Evolutionary conservation across 2,797 vertebrate genomes (phyloP).

Genomic region (Schizothorax lantsangensis): DNA sequence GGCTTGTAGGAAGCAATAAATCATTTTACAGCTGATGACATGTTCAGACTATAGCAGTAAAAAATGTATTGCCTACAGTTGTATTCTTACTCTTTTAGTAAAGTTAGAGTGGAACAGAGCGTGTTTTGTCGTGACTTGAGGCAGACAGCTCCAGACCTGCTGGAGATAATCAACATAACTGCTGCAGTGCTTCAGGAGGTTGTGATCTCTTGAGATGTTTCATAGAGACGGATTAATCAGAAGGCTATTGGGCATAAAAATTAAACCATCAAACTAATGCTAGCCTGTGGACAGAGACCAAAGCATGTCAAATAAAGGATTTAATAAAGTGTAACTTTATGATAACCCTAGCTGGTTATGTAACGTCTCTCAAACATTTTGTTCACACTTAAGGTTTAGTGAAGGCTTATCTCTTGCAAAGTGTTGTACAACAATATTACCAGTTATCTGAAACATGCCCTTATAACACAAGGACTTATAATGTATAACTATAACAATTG

Average conservation of each 20-base stretch:
- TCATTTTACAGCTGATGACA: slow-evolving; percentile 18
- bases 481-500: slow-evolving; percentile 1
- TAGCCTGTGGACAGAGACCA: background rate
- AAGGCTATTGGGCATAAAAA: background rate
- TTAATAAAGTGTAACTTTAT: background rate
- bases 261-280: background rate
- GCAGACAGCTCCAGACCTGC: slow-evolving; percentile 66
- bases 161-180: slow-evolving; percentile 47
- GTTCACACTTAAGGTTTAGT: background rate
- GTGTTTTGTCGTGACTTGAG: slow-evolving; percentile 67
- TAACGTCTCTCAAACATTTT: slow-evolving; percentile 9
- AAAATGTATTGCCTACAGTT: slow-evolving; percentile 51
- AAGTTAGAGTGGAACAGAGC: slow-evolving; percentile 50
- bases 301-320: slow-evolving; percentile 15
- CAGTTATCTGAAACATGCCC: slow-evolving; percentile 24
- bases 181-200: background rate
- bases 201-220: background rate
- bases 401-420: slow-evolving; percentile 11
- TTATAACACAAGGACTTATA: slow-evolving; percentile 11
- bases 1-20: slow-evolving; percentile 19
- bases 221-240: background rate
- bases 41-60: background rate
- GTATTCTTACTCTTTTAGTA: slow-evolving; percentile 44
- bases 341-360: slow-evolving; percentile 1
- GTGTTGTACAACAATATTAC: slow-evolving; percentile 6